These are phyloP conservation scores for Ichneumon xanthorius DNA, from an alignment of 2,888 invertebrate genomes.

Conservation along the genomic window DNA sequence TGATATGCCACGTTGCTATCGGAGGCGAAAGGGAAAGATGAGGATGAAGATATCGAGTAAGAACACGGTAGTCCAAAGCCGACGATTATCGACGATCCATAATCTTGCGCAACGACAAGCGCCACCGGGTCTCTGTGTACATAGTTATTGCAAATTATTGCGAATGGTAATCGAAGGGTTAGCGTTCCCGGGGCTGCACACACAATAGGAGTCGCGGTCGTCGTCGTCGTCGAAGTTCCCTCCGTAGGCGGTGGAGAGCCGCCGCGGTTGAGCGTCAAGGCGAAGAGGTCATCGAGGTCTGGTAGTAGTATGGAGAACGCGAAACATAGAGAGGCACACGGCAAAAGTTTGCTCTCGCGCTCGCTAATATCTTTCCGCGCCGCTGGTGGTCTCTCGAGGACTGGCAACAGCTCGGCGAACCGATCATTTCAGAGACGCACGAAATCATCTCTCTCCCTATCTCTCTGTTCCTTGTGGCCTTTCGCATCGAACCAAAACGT, in stretches of 20 bases:
- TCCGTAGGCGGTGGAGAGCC: conserved; percentile 46
- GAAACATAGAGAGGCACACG: conserved; percentile 56
- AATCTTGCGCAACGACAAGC: conserved; percentile 57
- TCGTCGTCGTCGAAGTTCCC: conserved; percentile 29
- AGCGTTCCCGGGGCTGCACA: conserved; percentile 19
- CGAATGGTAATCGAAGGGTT: conserved; percentile 51
- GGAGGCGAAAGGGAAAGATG: conserved; percentile 18
- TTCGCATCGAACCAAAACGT: conserved; percentile 47
- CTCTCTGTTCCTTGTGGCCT: conserved; percentile 34
- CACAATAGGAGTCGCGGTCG: conserved; percentile 51
- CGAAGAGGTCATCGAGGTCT: conserved; percentile 75
- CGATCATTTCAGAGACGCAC: conserved; percentile 63
- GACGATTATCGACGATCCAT: conserved; percentile 57
- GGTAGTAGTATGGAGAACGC: conserved; percentile 58
- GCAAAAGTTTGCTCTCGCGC: conserved; percentile 67
- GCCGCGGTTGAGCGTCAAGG: conserved; percentile 73
- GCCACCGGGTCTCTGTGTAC: conserved; percentile 43
- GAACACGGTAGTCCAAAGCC: conserved; percentile 54
- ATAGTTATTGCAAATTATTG: conserved; percentile 52
- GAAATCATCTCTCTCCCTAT: conserved; percentile 67
- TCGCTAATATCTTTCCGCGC: conserved; percentile 68
- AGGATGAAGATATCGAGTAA: conserved; percentile 29
- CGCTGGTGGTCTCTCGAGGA: conserved; percentile 76
- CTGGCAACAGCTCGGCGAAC: conserved; percentile 55
- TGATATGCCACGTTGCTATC: neutral